Evolutionary conservation across 2,888 invertebrate genomes (phyloP).

Genomic region (Apamea monoglypha): DNA sequence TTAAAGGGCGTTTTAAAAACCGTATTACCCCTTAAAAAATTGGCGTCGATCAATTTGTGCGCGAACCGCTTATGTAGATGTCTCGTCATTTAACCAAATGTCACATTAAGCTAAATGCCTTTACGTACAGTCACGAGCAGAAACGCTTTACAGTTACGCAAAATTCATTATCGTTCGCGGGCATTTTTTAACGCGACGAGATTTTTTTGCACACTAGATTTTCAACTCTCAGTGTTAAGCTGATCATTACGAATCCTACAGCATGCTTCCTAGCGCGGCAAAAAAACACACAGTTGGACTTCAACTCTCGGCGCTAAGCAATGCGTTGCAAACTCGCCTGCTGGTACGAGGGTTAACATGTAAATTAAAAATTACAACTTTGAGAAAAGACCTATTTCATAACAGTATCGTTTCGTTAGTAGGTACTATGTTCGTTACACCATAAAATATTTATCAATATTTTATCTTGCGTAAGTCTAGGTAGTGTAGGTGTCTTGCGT

Average conservation of each 20-base stretch:
- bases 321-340: too few relatives aligned
- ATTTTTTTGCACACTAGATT: background rate
- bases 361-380: background rate
- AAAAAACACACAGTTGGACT: too few relatives aligned
- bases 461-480: background rate
- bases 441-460: background rate
- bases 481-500: background rate
- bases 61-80: constrained; percentile 58
- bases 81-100: constrained; percentile 65
- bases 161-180: too few relatives aligned
- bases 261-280: too few relatives aligned
- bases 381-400: background rate
- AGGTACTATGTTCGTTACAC: background rate
- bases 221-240: background rate
- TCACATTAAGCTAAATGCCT: constrained; percentile 53
- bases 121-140: background rate
- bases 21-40: constrained; percentile 44
- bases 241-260: too few relatives aligned
- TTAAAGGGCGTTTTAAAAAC: constrained; percentile 20
- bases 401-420: background rate
- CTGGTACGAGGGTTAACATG: too few relatives aligned
- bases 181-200: background rate
- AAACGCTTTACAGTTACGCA: background rate
- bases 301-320: too few relatives aligned
- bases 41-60: constrained; percentile 54